Evolutionary conservation across 1,140 invertebrate genomes (phyloP), one percentile per base, ranked within the genome.

Genomic region (Lasaia peninsularis): DNA sequence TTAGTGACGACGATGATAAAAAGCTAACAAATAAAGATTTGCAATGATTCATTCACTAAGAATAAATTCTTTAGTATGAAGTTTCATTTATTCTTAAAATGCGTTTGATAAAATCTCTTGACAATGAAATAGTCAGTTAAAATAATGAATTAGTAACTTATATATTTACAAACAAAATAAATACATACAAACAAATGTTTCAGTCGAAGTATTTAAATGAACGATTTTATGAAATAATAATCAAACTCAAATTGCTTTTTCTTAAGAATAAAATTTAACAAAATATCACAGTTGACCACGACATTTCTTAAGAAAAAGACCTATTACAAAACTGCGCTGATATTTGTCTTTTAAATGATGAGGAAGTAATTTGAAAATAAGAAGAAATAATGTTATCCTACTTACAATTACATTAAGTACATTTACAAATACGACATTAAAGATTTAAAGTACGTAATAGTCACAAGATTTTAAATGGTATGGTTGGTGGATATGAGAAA

Each of bases 211-310:
- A 68, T 62, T 40, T 65, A 65, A 63, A 71, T 67, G 75, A 69
- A 71, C 66, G 61, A 56, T 34, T 34, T 51, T 56, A 60, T 61
- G 71, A 67, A 65, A 67, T 67, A 70, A 67, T 62, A 67, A 68
- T 69, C 64, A 69, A 80, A 74, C 69, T 65, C 63, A 74, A 78
- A 71, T 74, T 57, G 56, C 60, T 73, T 69, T 74, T 69, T 72
- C 74, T 80, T 82, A 84, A 76, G 73, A 88, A 86, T 84, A 79
- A 88, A 80, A 80, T 88, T 86, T 86, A 88, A 88, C 81, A 86
- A 86, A 88, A 88, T 88, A 88, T 88, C 85, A 88, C 85, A 88
- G 85, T 79, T 84, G 77, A 84, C 83, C 78, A 88, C 83, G 83
- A 86, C 78, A 82, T 76, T 80, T 78, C 65, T 75, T 44, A 55